Evolutionary conservation across 2,888 invertebrate species (phyloP).

Genomic region (Drosophila putrida): DNA sequence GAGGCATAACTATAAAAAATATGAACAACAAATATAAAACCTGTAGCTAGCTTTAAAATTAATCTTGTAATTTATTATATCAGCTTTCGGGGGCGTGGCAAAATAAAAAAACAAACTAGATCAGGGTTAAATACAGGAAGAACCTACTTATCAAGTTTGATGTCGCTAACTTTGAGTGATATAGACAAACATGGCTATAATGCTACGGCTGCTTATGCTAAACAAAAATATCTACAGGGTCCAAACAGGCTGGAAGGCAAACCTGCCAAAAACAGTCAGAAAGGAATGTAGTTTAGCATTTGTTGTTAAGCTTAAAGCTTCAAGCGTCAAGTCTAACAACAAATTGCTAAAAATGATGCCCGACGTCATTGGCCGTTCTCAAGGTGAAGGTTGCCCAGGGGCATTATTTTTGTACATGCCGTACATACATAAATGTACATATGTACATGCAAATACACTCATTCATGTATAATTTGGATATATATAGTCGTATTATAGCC

Average conservation of each 20-base stretch:
- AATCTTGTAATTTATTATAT: too few species aligned
- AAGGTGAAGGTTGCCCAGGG: conserved; percentile 58
- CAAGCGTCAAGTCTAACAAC: background rate
- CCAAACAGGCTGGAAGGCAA: conserved; percentile 13
- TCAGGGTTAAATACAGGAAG: too few species aligned
- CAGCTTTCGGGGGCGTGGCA: too few species aligned
- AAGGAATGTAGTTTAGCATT: conserved; percentile 14
- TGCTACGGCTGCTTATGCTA: too few species aligned
- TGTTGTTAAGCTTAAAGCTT: conserved; percentile 22
- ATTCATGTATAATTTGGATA: conserved; percentile 26
- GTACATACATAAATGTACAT: background rate
- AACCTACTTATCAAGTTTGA: too few species aligned
- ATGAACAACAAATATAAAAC: background rate
- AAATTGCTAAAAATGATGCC: conserved; percentile 22
- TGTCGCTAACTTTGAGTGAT: too few species aligned
- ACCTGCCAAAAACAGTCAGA: conserved; percentile 4
- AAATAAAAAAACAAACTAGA: too few species aligned
- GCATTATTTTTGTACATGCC: conserved; percentile 6
- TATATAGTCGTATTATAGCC: conserved; percentile 16
- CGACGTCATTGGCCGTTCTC: conserved; percentile 67
- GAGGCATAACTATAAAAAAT: background rate
- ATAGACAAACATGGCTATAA: too few species aligned
- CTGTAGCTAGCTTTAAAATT: background rate
- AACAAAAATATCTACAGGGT: too few species aligned
- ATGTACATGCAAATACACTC: conserved; percentile 7